Conservation (phyloP, 1,140 invertebrate species). For the Pseudomyrmex concolor region DNA sequence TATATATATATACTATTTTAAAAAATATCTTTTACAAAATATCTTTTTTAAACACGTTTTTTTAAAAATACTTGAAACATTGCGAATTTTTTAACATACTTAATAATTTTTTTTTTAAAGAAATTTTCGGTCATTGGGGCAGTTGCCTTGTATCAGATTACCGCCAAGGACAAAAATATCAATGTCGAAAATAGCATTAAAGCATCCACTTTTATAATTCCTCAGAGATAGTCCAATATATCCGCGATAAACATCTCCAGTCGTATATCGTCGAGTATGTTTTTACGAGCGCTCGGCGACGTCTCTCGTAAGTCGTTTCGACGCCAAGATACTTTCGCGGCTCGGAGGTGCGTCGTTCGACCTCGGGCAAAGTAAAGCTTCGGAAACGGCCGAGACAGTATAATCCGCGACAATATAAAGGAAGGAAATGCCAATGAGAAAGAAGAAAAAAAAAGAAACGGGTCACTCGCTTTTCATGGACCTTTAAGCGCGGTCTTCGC, state of each 20-base stretch:
- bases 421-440: slow-evolving; percentile 19
- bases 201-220: background rate
- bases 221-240: background rate
- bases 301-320: slow-evolving; percentile 61
- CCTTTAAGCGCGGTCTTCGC: slow-evolving; percentile 40
- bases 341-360: slow-evolving; percentile 53
- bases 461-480: slow-evolving; percentile 63
- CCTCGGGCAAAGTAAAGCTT: slow-evolving; percentile 22
- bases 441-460: slow-evolving; percentile 13
- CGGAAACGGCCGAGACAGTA: slow-evolving; percentile 16
- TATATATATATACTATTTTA: no score
- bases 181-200: slow-evolving; percentile 4
- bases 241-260: slow-evolving; percentile 10
- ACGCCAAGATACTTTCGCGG: slow-evolving; percentile 55
- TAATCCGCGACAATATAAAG: slow-evolving; percentile 33
- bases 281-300: slow-evolving; percentile 66
- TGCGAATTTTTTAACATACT: no score
- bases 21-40: no score
- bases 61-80: no score
- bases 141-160: no score
- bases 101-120: no score
- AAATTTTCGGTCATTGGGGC: no score
- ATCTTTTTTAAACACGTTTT: no score
- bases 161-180: background rate
- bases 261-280: slow-evolving; percentile 4